phyloP scores from a whole-genome alignment of 2,113 vertebrate species.

The Pogonocichla stellata region DNA sequence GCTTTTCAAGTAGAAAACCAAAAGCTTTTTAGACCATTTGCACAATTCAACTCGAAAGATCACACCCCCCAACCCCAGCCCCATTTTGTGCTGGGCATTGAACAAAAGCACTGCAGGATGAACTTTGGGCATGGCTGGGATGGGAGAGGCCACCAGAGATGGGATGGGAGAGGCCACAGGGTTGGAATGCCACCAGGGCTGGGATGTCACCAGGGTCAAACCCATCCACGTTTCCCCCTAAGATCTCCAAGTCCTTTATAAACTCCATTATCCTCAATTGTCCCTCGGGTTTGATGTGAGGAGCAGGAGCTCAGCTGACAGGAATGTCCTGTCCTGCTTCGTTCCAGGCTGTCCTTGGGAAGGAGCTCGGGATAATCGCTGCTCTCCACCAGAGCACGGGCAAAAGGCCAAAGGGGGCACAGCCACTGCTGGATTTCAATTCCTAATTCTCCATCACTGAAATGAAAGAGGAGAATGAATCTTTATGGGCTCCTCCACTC shows the following conservation, averaged over 20 bases:
- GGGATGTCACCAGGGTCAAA: not conserved
- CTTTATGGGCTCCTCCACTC: too few species aligned
- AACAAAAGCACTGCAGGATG: not conserved
- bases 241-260: not conserved
- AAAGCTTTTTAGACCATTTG: not conserved
- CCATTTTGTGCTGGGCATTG: not conserved
- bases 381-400: not conserved
- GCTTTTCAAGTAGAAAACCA: not conserved
- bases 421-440: not conserved
- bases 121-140: not conserved
- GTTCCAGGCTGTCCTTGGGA: not conserved
- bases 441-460: not conserved
- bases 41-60: not conserved
- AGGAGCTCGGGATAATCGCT: not conserved
- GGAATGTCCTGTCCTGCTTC: not conserved
- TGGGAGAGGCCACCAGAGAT: not conserved
- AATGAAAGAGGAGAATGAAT: too few species aligned
- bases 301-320: not conserved
- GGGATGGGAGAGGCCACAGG: not conserved
- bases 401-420: not conserved
- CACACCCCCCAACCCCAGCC: not conserved
- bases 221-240: rapidly evolving
- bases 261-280: not conserved
- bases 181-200: not conserved
- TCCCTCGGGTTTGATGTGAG: not conserved